These are phyloP conservation scores for Ascaphus truei DNA, from an alignment of 2,113 vertebrate genomes.

Conservation along the genomic window DNA sequence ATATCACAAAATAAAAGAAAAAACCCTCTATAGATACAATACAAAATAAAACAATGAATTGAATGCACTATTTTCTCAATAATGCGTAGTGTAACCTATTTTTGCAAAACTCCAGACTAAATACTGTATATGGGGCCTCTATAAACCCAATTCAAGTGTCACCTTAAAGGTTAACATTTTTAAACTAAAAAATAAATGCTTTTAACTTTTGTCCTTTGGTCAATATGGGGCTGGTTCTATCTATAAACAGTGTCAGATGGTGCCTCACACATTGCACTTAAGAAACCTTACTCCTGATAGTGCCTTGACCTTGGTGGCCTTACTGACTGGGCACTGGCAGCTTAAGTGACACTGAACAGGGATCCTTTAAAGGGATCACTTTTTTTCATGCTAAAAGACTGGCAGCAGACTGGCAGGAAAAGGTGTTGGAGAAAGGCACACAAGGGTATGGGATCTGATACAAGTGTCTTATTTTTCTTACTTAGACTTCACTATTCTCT, in stretches of 20 bases:
- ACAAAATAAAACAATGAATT: conserved; percentile 52
- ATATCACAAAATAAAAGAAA: conserved; percentile 46
- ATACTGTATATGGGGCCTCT: conserved; percentile 56
- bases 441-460: not conserved
- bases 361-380: conserved; percentile 50
- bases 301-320: conserved; percentile 69
- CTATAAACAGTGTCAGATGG: conserved; percentile 80
- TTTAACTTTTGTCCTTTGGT: conserved; percentile 75
- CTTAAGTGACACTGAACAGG: conserved; percentile 69
- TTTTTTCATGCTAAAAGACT: conserved; percentile 41
- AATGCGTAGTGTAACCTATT: conserved; percentile 43
- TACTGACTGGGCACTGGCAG: conserved; percentile 46
- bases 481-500: conserved; percentile 11
- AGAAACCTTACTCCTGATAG: conserved; percentile 71
- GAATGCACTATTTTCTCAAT: conserved; percentile 51
- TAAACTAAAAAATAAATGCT: conserved; percentile 64
- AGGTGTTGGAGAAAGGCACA: not conserved
- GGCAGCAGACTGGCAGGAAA: conserved; percentile 41
- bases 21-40: conserved; percentile 48
- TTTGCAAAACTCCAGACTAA: conserved; percentile 52
- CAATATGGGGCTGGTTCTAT: conserved; percentile 63
- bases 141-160: conserved; percentile 70
- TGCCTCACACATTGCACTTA: conserved; percentile 79
- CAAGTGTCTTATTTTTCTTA: not conserved
- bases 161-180: conserved; percentile 72